These are phyloP conservation scores for Hylaeus volcanicus DNA, from an alignment of 1,140 invertebrate genomes.

Conservation along the genomic window DNA sequence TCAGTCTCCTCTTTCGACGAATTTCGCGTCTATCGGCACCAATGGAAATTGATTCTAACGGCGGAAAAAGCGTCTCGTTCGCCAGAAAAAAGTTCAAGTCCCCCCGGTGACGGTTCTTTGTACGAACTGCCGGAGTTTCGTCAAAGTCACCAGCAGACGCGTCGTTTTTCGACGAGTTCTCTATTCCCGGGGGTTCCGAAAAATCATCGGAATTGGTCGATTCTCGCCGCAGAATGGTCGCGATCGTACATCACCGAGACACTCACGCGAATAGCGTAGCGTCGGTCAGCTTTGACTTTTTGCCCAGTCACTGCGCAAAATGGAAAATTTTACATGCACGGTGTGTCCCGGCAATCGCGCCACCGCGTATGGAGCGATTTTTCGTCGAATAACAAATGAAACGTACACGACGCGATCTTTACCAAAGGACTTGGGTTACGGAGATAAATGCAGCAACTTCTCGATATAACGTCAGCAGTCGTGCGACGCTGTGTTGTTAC, in stretches of 20 bases:
- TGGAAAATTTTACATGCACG: not conserved
- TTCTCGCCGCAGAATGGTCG: conserved; percentile 9
- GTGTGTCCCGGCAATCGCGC: too few species aligned
- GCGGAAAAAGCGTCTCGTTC: conserved; percentile 24
- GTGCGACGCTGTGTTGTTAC: too few species aligned
- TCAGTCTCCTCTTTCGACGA: not conserved
- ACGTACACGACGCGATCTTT: too few species aligned
- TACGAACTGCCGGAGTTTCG: conserved; percentile 38
- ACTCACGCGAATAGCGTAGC: not conserved
- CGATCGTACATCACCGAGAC: conserved; percentile 34
- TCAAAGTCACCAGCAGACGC: conserved; percentile 58
- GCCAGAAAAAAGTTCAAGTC: conserved; percentile 18
- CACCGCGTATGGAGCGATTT: too few species aligned
- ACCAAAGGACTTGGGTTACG: too few species aligned
- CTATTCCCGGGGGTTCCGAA: not conserved
- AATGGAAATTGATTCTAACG: conserved; percentile 21
- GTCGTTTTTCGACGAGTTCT: conserved; percentile 21
- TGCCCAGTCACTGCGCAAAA: not conserved
- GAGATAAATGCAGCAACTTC: too few species aligned
- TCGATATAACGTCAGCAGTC: too few species aligned
- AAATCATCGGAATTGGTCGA: conserved; percentile 7
- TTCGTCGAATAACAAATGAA: too few species aligned
- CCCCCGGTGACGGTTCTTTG: conserved; percentile 25
- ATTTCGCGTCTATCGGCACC: too few species aligned
- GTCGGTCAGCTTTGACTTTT: not conserved